Percentiles rank a stretch among this genome's conserved stretches.
Evolutionary conservation across 2,888 invertebrate genomes (phyloP).

Genomic region (Falcaria lacertinaria): DNA sequence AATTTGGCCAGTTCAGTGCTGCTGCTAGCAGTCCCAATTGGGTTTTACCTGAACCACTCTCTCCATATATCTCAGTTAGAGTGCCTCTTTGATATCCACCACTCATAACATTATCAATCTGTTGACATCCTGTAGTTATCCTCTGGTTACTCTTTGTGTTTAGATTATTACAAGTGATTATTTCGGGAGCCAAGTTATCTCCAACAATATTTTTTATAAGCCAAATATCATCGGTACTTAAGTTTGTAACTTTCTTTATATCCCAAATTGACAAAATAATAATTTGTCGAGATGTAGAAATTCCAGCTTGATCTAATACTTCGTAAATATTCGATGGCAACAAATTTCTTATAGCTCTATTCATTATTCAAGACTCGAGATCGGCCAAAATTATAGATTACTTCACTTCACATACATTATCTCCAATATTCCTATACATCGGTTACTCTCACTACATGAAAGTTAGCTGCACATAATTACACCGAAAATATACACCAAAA

Average conservation of each 20-base stretch:
- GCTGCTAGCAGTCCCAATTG: constrained; percentile 87
- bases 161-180: constrained; percentile 33
- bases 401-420: no score
- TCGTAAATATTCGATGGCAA: constrained; percentile 51
- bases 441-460: no score
- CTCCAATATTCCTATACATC: no score
- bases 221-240: constrained; percentile 47
- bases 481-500: no score
- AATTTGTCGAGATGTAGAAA: constrained; percentile 53
- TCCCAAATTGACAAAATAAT: constrained; percentile 51
- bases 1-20: constrained; percentile 80
- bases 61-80: constrained; percentile 89
- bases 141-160: constrained; percentile 27
- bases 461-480: no score
- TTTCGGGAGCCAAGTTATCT: constrained; percentile 32
- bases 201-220: constrained; percentile 48
- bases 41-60: constrained; percentile 90
- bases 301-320: constrained; percentile 46
- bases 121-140: constrained; percentile 77
- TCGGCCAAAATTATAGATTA: no score
- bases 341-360: constrained; percentile 18
- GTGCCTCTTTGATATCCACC: constrained; percentile 85
- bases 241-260: constrained; percentile 56
- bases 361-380: not conserved
- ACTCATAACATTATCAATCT: constrained; percentile 79